Base-by-base conservation (phyloP, 2,888 invertebrate species). In the Chromoteleia sp. region DNA sequence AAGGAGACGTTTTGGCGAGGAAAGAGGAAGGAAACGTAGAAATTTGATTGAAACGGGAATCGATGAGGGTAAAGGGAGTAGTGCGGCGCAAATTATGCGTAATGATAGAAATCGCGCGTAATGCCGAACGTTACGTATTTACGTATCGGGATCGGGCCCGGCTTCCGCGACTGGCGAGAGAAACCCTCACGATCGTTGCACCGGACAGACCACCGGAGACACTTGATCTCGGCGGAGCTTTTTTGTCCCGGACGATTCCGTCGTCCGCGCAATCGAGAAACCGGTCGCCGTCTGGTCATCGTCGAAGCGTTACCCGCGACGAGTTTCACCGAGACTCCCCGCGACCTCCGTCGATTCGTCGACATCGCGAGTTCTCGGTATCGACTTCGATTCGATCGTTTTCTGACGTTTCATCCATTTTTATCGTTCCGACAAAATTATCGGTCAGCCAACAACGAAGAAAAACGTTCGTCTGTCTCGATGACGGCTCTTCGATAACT, bases 141-240 rank as follows among this genome's bases (percentile, higher is more conserved):
- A 54, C 59, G 59, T 74, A 15, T 68, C 54, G 17, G 36, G 10
- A 68, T 61, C 68, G 63, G 61, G 7, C 5, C 15, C 12, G 41
- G 56, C 77, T 73, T 79, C 67, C 78, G 73, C 17, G 71, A 73
- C 67, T 6, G 67, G 41, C 59, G 56, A 61, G 67, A 75, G 71
- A 73, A 73, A 73, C 45, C 65, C 71, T 71, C 71, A 73, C 78
- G 78, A 78, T 71, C 77, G 56, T 65, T 78, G 77, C 41, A 39
- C 77, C 54, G 43, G 52, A 6, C 56, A 63, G 30, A 71, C 70
- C 77, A 33, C 77, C 48, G 8, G 45, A 43, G 77, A 71, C 77
- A 78, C 65, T 43, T 65, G 78, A 78, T 78, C 78, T 48, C 52
- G 50, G 25, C n/a, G 36, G 41, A 50, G 41, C 68, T 77, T 77